Evolutionary conservation across 2,113 vertebrate species (phyloP).

Genomic region (Callithrix jacchus): DNA sequence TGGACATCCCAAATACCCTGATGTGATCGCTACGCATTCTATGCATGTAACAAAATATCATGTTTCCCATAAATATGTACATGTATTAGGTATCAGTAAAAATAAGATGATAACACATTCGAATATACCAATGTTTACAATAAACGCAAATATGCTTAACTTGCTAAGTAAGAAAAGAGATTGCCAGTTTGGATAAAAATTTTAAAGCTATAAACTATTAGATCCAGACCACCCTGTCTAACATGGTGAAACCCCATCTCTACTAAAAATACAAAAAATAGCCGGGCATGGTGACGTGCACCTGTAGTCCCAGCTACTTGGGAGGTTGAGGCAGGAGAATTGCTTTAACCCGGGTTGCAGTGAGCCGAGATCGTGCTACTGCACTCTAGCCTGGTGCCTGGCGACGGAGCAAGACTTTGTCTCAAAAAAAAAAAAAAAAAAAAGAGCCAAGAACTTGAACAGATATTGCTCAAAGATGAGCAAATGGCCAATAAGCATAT

Average conservation of each 20-base stretch:
- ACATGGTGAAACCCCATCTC: no score
- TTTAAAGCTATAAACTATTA: conserved; percentile 23
- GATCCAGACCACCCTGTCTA: no score
- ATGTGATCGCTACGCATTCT: background rate
- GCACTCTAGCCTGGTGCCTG: no score
- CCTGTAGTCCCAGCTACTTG: no score
- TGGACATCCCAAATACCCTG: background rate
- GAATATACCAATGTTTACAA: background rate
- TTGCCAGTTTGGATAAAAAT: background rate
- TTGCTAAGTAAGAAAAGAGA: background rate
- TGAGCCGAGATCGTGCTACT: no score
- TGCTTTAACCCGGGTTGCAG: no score
- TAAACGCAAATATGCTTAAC: background rate
- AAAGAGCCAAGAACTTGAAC: background rate
- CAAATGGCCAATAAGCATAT: background rate
- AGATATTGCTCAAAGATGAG: background rate
- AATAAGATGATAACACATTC: background rate
- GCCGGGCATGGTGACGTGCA: no score
- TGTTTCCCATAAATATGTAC: background rate
- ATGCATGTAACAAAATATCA: background rate
- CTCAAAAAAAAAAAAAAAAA: background rate
- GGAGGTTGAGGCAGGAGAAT: no score
- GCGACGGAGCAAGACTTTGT: no score
- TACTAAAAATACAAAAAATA: no score
- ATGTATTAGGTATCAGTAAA: background rate